A percentile compares a stretch with the other conserved stretches of the same genome.
Conservation (phyloP, 2,888 invertebrate genomes). For the Dryomyza anilis region DNA sequence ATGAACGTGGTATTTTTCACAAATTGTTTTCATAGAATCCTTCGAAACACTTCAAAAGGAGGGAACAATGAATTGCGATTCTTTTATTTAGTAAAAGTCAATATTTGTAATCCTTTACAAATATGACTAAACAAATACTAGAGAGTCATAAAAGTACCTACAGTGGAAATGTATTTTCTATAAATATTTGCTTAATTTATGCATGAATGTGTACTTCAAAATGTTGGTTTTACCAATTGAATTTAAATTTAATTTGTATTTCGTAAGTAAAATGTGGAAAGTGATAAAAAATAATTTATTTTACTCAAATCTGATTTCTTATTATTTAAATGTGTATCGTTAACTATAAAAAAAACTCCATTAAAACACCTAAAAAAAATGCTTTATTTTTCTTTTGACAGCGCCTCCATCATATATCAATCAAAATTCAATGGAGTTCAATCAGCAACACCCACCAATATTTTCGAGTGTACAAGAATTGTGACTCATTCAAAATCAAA, state of each 20-base stretch:
- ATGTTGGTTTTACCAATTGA: not conserved
- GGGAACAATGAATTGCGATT: too few relatives aligned
- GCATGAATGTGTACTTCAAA: not conserved
- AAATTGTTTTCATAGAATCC: too few relatives aligned
- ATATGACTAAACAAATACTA: not conserved
- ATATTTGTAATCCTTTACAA: not conserved
- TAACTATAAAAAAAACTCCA: too few relatives aligned
- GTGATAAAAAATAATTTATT: not conserved
- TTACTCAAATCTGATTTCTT: not conserved
- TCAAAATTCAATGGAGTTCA: conserved; percentile 24
- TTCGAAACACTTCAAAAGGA: too few relatives aligned
- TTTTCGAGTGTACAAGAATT: not conserved
- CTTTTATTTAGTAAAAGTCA: conserved; percentile 4
- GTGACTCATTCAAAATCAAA: not conserved
- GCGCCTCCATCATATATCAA: not conserved
- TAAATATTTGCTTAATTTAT: not conserved
- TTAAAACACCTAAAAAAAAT: too few relatives aligned
- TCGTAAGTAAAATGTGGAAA: not conserved
- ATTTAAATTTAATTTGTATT: not conserved
- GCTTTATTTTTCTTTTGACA: not conserved
- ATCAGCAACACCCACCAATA: not conserved
- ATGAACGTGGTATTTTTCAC: too few relatives aligned
- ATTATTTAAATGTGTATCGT: too few relatives aligned
- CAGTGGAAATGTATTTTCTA: too few relatives aligned
- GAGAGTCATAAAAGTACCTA: not conserved